Evolutionary conservation across 2,888 invertebrate genomes (phyloP), one percentile per base, ranked within the genome.

Genomic region (Palloptera scutellata): DNA sequence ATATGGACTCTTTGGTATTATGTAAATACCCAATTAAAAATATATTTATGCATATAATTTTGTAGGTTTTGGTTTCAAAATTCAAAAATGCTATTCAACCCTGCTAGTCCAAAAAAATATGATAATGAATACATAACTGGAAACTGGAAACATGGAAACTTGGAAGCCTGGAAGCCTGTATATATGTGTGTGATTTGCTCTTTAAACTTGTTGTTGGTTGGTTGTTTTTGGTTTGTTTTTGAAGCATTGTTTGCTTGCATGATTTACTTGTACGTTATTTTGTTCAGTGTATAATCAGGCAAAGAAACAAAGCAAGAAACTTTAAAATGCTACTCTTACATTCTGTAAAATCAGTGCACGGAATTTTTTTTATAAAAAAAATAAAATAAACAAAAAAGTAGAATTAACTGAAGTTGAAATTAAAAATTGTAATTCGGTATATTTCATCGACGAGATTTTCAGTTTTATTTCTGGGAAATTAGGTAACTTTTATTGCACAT

Each of bases 1-100:
- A 81, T 83, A 83, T 83, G 83, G 83, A 83, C 83, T 82, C 83
- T 83, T 83, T 83, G 83, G 83, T 81, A 82, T 81, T 75, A 77
- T 75, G 71, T 70, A 75, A 77, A 79, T 79, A 78, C 78, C 80
- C 81, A 80, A 81, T 80, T 77, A 68, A 73, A 72, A 67, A 71
- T 75, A 74, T 60, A 66, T 70, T 71, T 64, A 70, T 69, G 70
- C 30, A 30, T 30, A 30, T 30, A 6, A 30, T n/a, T n/a, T n/a
- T n/a, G n/a, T n/a, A n/a, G n/a, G 30, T 2, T 30, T 30, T 30
- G 30, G 6, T 30, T 30, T 30, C 30, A 30, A 30, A 30, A 30
- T 30, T 30, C 30, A 30, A 30, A 30, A 30, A 30, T 6, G 30
- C 30, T 30, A 30, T 30, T 30, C 30, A 30, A 30, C 30, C 30